These are phyloP conservation scores for Sepioteuthis lessoniana DNA, from an alignment of 2,888 invertebrate genomes.

Conservation along the genomic window DNA sequence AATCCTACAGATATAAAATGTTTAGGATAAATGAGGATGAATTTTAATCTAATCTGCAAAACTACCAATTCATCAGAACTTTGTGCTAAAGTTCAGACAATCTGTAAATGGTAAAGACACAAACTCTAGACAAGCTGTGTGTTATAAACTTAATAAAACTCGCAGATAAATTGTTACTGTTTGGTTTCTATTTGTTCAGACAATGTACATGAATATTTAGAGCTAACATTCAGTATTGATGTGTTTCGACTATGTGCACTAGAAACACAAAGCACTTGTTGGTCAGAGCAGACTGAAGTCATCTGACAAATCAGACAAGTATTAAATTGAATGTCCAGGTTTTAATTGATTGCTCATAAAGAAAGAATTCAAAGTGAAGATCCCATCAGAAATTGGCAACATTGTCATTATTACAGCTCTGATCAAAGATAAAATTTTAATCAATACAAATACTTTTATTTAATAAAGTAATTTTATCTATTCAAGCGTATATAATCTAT, in stretches of 20 bases:
- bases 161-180: neutral
- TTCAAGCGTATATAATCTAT: neutral
- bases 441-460: neutral
- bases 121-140: neutral
- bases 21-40: neutral
- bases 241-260: neutral
- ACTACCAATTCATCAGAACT: neutral
- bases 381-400: neutral
- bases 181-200: neutral
- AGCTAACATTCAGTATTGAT: neutral
- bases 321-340: slow-evolving; percentile 33
- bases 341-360: neutral
- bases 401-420: neutral
- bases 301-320: neutral
- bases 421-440: slow-evolving; percentile 7
- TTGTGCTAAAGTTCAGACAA: neutral
- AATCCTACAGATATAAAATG: too few species aligned
- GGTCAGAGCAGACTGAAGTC: neutral
- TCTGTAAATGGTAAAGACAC: neutral
- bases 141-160: neutral
- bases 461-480: neutral
- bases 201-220: neutral
- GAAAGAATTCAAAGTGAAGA: neutral
- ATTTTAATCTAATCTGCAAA: neutral
- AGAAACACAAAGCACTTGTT: neutral